Conservation (phyloP, 2,797 vertebrate species). For the Chromobotia macracanthus region DNA sequence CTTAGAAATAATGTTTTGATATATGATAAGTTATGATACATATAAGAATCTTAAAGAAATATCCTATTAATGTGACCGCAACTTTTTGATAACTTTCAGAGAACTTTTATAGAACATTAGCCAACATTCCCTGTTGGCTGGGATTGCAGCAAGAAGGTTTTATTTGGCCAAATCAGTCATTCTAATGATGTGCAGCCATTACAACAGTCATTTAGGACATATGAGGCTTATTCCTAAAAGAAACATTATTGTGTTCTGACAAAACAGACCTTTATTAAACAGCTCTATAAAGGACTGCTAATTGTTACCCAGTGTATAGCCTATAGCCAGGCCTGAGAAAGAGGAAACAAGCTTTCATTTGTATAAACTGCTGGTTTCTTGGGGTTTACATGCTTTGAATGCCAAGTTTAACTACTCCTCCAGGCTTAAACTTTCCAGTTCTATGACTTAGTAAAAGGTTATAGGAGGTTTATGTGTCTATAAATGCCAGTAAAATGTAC, state of each 20-base stretch:
- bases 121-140: too few species aligned
- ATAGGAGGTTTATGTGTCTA: background rate
- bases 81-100: too few species aligned
- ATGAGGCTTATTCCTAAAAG: constrained; percentile 52
- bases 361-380: background rate
- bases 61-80: too few species aligned
- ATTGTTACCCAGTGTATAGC: constrained; percentile 66
- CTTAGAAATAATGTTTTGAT: too few species aligned
- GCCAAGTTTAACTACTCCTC: background rate
- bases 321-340: constrained; percentile 61
- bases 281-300: constrained; percentile 62
- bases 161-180: background rate
- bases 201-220: constrained; percentile 49
- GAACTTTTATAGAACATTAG: too few species aligned
- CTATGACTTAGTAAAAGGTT: background rate
- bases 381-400: background rate
- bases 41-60: too few species aligned
- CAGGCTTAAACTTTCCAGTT: background rate
- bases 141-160: background rate
- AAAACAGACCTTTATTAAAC: constrained; percentile 49
- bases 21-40: too few species aligned
- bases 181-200: background rate
- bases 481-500: background rate
- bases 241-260: constrained; percentile 57
- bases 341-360: constrained; percentile 19